Conservation (phyloP, 2,797 vertebrate genomes). For the Merluccius polli region DNA sequence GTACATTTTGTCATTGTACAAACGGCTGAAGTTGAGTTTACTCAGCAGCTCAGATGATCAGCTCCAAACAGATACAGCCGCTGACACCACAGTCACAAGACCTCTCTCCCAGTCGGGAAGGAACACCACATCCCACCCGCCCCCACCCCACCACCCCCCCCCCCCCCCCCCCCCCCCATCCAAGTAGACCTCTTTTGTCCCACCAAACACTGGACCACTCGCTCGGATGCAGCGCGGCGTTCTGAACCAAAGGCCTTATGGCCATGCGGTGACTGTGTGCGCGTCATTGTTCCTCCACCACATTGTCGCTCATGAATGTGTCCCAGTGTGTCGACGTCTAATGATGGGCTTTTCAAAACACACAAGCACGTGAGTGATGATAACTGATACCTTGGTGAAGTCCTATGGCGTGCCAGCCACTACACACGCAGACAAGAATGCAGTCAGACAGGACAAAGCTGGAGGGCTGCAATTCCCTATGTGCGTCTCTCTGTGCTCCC, state of each 20-base stretch:
- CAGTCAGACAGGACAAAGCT: constrained; percentile 71
- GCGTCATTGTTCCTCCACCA: constrained; percentile 59
- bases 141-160: background rate
- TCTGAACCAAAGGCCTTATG: constrained; percentile 64
- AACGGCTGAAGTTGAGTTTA: constrained; percentile 31
- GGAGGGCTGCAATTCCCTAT: constrained; percentile 69
- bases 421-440: constrained; percentile 63
- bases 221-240: constrained; percentile 60
- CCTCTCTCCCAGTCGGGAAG: constrained; percentile 58
- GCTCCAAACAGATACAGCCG: constrained; percentile 70
- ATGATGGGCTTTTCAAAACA: constrained; percentile 44
- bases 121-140: constrained; percentile 41
- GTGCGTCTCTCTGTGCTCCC: constrained; percentile 62
- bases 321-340: constrained; percentile 53
- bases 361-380: constrained; percentile 39
- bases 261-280: constrained; percentile 63
- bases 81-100: constrained; percentile 79
- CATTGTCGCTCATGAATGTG: constrained; percentile 56
- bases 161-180: constrained; percentile 52
- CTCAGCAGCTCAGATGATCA: constrained; percentile 73
- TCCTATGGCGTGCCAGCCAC: constrained; percentile 46
- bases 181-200: constrained; percentile 70
- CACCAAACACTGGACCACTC: constrained; percentile 63
- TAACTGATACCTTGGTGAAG: constrained; percentile 55
- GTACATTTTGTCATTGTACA: background rate